Conservation (phyloP, 1,140 invertebrate species). For the Scaptomyza graminum region DNA sequence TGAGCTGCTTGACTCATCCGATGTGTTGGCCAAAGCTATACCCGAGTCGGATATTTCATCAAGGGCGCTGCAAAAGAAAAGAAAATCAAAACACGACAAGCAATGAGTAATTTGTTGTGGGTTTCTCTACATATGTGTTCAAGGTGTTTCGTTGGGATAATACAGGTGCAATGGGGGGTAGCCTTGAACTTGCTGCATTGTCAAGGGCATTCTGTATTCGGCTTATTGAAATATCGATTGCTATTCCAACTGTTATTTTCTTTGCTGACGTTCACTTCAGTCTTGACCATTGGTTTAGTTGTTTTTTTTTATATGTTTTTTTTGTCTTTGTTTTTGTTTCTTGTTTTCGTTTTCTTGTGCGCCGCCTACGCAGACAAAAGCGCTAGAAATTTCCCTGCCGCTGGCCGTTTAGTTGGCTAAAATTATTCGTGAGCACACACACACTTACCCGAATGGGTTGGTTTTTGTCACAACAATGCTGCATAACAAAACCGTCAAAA, state of each 20-base stretch:
- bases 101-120: slow-evolving; percentile 27
- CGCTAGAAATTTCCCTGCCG: slow-evolving; percentile 24
- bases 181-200: slow-evolving; percentile 49
- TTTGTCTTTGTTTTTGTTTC: not conserved
- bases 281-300: slow-evolving; percentile 1
- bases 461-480: slow-evolving; percentile 15
- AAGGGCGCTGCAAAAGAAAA: slow-evolving; percentile 16
- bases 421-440: slow-evolving; percentile 4
- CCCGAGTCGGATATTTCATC: slow-evolving; percentile 38
- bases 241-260: not conserved
- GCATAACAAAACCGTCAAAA: slow-evolving; percentile 35
- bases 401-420: slow-evolving; percentile 1
- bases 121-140: not conserved
- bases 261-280: slow-evolving; percentile 6
- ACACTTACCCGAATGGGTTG: slow-evolving; percentile 31
- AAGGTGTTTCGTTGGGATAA: not conserved
- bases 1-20: slow-evolving; percentile 44
- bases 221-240: slow-evolving; percentile 35
- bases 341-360: slow-evolving; percentile 17
- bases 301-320: not conserved
- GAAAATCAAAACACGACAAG: slow-evolving; percentile 1
- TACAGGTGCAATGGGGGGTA: slow-evolving; percentile 11
- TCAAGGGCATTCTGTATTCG: slow-evolving; percentile 6
- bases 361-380: slow-evolving; percentile 10
- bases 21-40: slow-evolving; percentile 19